A percentile compares a stretch with the other conserved stretches of the same genome.
Evolutionary conservation across 2,113 vertebrate genomes (phyloP).

Genomic region (Puntigrus tetrazona): DNA sequence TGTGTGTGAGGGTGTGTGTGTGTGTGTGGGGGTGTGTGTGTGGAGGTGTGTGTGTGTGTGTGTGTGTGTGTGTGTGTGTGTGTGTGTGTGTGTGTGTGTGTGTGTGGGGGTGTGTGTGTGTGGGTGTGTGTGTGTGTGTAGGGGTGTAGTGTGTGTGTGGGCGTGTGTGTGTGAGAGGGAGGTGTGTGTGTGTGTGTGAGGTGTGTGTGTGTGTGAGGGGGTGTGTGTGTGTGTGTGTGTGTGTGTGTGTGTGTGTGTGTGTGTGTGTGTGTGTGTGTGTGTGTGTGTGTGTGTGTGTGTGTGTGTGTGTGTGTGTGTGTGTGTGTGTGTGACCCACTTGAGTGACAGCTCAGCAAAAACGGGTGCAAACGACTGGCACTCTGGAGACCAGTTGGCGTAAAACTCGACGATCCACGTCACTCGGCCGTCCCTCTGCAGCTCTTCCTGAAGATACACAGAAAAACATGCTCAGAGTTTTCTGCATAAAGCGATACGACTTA

Average conservation of each 20-base stretch:
- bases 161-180: too few relatives aligned
- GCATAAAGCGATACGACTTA: background rate
- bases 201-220: background rate
- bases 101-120: background rate
- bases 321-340: constrained; percentile 74
- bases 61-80: too few relatives aligned
- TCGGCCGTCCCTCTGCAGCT: constrained; percentile 84
- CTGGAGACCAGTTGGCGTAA: constrained; percentile 95
- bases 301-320: background rate
- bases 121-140: too few relatives aligned
- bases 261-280: too few relatives aligned
- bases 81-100: background rate
- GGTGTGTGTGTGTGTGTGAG: background rate
- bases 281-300: too few relatives aligned
- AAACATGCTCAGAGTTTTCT: background rate
- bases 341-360: constrained; percentile 91
- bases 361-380: constrained; percentile 93
- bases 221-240: background rate
- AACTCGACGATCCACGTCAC: constrained; percentile 94
- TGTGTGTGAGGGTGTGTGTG: too few relatives aligned
- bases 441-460: constrained; percentile 77
- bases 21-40: too few relatives aligned
- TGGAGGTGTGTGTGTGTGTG: too few relatives aligned
- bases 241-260: too few relatives aligned
- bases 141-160: too few relatives aligned